Conservation (phyloP, 2,113 vertebrate genomes). For the Ptyas mucosa region DNA sequence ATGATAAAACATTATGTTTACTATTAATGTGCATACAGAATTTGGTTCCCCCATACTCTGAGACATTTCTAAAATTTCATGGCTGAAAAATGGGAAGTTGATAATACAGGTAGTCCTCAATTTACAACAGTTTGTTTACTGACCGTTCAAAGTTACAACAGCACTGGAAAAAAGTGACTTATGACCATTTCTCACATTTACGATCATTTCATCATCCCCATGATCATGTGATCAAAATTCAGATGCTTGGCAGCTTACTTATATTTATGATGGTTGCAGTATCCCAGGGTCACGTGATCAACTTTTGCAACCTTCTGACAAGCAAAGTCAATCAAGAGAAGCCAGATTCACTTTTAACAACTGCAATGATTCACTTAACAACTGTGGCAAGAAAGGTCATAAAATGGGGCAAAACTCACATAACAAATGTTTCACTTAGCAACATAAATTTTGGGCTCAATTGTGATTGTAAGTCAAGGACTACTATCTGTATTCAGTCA, state of each 20-base stretch:
- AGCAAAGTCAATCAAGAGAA: background rate
- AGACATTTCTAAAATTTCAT: background rate
- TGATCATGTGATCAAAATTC: background rate
- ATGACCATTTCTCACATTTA: background rate
- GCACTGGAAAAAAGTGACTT: background rate
- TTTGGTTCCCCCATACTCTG: background rate
- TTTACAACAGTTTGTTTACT: background rate
- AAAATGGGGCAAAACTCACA: too few relatives aligned
- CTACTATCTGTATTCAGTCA: background rate
- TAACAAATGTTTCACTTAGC: background rate
- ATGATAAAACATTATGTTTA: background rate
- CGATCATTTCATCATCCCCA: background rate
- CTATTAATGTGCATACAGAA: background rate
- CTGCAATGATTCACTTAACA: background rate
- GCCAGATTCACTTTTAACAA: background rate
- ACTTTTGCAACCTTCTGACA: background rate
- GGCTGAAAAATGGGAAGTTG: background rate
- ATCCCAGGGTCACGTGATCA: background rate
- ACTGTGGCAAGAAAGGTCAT: background rate
- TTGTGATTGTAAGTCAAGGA: background rate
- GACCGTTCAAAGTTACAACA: background rate
- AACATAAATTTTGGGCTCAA: background rate
- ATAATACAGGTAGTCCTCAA: background rate
- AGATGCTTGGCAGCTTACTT: background rate
- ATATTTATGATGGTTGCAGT: background rate